A percentile compares a stretch with the other conserved stretches of the same genome.
phyloP scores from a whole-genome alignment of 1,140 invertebrate species.

The Zelostemma sp. region DNA sequence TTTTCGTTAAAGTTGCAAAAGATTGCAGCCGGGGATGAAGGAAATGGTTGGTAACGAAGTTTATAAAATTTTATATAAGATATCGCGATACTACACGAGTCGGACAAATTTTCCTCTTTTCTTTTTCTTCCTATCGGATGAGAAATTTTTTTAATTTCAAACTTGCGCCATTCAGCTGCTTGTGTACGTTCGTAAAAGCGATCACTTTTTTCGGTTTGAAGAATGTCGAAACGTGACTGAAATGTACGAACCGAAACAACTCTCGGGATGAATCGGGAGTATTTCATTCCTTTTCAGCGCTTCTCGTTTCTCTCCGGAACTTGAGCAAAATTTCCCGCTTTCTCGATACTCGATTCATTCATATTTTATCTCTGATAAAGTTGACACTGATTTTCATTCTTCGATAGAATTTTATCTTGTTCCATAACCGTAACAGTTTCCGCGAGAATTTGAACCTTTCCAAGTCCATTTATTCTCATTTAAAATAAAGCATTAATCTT shows the following conservation, averaged over 20 bases:
- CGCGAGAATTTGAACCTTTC: constrained; percentile 12
- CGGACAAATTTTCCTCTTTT: constrained; percentile 4
- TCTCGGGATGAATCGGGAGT: constrained; percentile 30
- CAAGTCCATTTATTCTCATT: constrained; percentile 8
- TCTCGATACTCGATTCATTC: neutral
- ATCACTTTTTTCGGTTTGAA: constrained; percentile 38
- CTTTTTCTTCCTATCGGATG: constrained; percentile 12
- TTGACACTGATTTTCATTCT: neutral
- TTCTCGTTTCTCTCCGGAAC: constrained; percentile 28
- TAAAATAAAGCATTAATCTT: constrained; percentile 31
- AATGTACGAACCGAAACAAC: constrained; percentile 26
- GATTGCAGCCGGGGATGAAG: no score
- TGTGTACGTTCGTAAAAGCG: constrained; percentile 23
- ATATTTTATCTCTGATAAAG: neutral
- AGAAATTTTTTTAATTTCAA: constrained; percentile 30
- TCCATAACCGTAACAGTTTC: no score
- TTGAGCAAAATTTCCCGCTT: constrained; percentile 12
- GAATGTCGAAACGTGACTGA: constrained; percentile 39
- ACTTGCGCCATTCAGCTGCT: constrained; percentile 30
- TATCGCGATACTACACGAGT: neutral
- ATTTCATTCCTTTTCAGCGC: constrained; percentile 43
- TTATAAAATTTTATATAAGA: neutral
- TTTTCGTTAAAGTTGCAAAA: no score
- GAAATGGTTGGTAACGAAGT: no score
- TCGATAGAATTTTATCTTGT: no score